Conservation (phyloP, 2,797 vertebrate genomes). For the Pogonophryne albipinna region DNA sequence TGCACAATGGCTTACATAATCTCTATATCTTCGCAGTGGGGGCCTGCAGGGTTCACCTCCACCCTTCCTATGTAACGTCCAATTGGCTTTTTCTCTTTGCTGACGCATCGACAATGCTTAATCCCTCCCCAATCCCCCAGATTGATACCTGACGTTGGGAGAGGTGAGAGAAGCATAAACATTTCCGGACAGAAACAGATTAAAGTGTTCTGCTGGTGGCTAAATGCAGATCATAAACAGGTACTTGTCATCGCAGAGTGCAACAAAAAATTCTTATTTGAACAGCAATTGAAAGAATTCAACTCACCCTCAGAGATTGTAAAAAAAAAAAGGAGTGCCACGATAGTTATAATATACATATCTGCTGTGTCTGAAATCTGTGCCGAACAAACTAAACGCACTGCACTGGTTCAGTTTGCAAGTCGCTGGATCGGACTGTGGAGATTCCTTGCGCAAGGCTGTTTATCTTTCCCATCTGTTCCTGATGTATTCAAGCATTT, state of each 20-base stretch:
- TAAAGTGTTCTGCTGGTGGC: background rate
- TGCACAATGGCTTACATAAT: slow-evolving; percentile 48
- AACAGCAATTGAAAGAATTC: background rate
- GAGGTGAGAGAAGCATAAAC: background rate
- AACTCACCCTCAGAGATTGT: slow-evolving; percentile 16
- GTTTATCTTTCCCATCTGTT: background rate
- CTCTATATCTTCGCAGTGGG: slow-evolving; percentile 52
- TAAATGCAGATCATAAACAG: background rate
- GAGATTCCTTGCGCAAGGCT: background rate
- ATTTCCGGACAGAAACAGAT: background rate
- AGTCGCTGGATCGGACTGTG: too few relatives aligned
- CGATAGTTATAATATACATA: slow-evolving; percentile 36
- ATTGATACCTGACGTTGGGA: slow-evolving; percentile 24
- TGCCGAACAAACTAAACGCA: background rate
- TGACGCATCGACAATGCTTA: slow-evolving; percentile 55
- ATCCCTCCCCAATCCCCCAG: background rate
- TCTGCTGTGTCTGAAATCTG: background rate
- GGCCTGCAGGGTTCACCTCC: slow-evolving; percentile 38
- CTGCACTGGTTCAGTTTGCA: too few relatives aligned
- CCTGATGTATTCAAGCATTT: background rate
- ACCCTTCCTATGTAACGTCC: slow-evolving; percentile 41
- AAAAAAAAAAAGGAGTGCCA: slow-evolving; percentile 46
- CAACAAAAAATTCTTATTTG: background rate
- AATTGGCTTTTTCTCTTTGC: slow-evolving; percentile 42
- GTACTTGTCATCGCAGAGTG: background rate